Conservation (phyloP, 2,113 vertebrate species). For the Triplophysa tibetana region DNA sequence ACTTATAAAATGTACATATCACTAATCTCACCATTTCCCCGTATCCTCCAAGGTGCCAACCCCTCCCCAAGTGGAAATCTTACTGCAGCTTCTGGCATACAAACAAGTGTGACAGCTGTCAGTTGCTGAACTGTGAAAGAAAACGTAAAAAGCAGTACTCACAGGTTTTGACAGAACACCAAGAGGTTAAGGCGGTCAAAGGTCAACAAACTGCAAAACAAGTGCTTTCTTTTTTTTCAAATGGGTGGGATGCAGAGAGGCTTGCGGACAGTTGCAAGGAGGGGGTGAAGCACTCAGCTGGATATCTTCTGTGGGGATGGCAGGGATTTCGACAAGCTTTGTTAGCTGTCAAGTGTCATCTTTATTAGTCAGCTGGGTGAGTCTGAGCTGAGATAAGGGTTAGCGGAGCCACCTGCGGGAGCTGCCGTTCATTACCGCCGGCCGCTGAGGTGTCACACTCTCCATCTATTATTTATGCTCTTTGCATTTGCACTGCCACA, state of each 20-base stretch:
- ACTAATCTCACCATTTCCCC: no score
- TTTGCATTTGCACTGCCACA: conserved; percentile 70
- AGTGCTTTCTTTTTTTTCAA: conserved; percentile 27
- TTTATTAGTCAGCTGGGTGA: conserved; percentile 76
- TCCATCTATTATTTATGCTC: conserved; percentile 75
- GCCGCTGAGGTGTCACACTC: conserved; percentile 73
- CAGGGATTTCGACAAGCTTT: conserved; percentile 60
- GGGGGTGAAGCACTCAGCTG: conserved; percentile 35
- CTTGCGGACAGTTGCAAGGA: conserved; percentile 34
- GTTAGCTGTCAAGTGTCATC: conserved; percentile 80
- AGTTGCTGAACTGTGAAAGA: conserved; percentile 52
- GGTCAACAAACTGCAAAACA: conserved; percentile 56
- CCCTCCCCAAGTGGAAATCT: conserved; percentile 53
- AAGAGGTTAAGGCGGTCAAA: conserved; percentile 56
- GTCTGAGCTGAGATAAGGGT: conserved; percentile 67
- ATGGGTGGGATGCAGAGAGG: conserved; percentile 25
- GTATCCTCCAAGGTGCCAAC: conserved; percentile 46
- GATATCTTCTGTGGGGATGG: conserved; percentile 47
- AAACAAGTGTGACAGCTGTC: conserved; percentile 57
- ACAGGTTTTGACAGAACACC: conserved; percentile 41
- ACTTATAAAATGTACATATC: no score
- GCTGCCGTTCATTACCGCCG: conserved; percentile 73
- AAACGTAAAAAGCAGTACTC: conserved; percentile 16
- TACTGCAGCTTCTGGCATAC: conserved; percentile 35
- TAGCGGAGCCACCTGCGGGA: conserved; percentile 70